Percentiles rank a stretch among this genome's conserved stretches.
phyloP scores from a whole-genome alignment of 2,888 invertebrate species.

The Andrena trimmerana region DNA sequence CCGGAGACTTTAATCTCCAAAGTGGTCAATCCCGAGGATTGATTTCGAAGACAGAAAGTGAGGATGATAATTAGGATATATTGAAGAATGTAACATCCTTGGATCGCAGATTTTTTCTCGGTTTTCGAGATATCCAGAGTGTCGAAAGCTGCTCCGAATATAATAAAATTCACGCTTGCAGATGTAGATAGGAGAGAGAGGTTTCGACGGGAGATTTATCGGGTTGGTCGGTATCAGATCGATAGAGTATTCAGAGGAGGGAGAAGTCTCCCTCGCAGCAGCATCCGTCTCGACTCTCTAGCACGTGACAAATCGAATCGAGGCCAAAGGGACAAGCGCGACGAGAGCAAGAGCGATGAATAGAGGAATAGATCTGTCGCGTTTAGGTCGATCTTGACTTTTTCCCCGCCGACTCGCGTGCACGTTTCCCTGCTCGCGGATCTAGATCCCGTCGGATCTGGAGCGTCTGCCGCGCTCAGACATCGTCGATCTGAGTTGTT shows the following conservation, averaged over 20 bases:
- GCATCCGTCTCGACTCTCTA: slow-evolving; percentile 24
- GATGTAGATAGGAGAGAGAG: background rate
- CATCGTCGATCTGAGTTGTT: slow-evolving; percentile 11
- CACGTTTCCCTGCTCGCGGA: slow-evolving; percentile 21
- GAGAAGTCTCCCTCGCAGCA: slow-evolving; percentile 17
- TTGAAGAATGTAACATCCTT: no score
- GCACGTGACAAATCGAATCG: slow-evolving; percentile 61
- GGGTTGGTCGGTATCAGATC: slow-evolving; percentile 33
- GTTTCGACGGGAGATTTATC: slow-evolving; percentile 43
- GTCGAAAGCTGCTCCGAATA: background rate
- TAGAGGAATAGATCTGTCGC: slow-evolving; percentile 64
- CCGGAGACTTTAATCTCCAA: no score
- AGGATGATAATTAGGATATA: no score
- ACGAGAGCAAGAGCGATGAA: slow-evolving; percentile 50
- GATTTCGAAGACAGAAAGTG: no score
- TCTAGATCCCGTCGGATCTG: slow-evolving; percentile 49
- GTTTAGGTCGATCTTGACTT: slow-evolving; percentile 47
- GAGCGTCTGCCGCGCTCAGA: slow-evolving; percentile 14
- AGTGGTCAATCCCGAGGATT: no score
- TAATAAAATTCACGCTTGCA: background rate
- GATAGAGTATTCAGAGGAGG: slow-evolving; percentile 1
- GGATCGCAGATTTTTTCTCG: background rate
- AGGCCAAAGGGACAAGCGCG: slow-evolving; percentile 38
- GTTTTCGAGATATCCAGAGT: background rate
- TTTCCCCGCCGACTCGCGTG: slow-evolving; percentile 11